Conservation (phyloP, 2,888 invertebrate species). For the Cantharis lateralis region DNA sequence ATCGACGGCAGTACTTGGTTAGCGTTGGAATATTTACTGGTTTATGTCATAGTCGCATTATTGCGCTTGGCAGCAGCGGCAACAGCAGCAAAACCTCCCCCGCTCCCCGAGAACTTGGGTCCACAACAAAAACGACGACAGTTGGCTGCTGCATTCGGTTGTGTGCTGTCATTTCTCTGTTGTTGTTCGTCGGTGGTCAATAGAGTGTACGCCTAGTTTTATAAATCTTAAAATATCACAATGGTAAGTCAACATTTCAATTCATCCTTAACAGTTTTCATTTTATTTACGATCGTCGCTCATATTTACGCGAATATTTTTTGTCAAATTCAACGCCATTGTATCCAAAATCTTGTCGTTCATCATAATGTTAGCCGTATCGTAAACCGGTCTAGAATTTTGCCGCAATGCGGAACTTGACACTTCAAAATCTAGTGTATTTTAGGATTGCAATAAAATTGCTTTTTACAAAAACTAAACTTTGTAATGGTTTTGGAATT, state of each 20-base stretch:
- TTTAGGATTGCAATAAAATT: slow-evolving; percentile 21
- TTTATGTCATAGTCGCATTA: slow-evolving; percentile 57
- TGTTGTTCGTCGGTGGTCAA: slow-evolving; percentile 27
- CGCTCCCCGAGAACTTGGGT: slow-evolving; percentile 40
- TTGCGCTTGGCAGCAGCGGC: slow-evolving; percentile 54
- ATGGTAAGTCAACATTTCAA: slow-evolving; percentile 52
- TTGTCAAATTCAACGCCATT: slow-evolving; percentile 27
- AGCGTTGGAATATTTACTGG: slow-evolving; percentile 57
- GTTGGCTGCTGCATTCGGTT: slow-evolving; percentile 53
- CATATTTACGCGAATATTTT: slow-evolving; percentile 23
- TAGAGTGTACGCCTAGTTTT: slow-evolving; percentile 42
- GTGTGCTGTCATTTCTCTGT: slow-evolving; percentile 43
- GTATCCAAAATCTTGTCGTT: slow-evolving; percentile 40
- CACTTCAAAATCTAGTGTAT: slow-evolving; percentile 21
- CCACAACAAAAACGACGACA: slow-evolving; percentile 55
- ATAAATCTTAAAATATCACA: slow-evolving; percentile 53
- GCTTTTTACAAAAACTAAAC: slow-evolving; percentile 5
- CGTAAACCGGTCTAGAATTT: slow-evolving; percentile 49
- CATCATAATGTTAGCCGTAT: slow-evolving; percentile 46
- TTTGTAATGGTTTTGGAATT: slow-evolving; percentile 2
- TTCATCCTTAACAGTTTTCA: slow-evolving; percentile 37
- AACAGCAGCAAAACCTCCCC: slow-evolving; percentile 47
- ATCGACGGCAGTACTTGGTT: slow-evolving; percentile 14
- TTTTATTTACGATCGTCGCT: slow-evolving; percentile 3
- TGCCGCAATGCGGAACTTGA: slow-evolving; percentile 53